Base-by-base conservation (phyloP, 1,140 invertebrate species). In the Notospermus geniculatus region DNA sequence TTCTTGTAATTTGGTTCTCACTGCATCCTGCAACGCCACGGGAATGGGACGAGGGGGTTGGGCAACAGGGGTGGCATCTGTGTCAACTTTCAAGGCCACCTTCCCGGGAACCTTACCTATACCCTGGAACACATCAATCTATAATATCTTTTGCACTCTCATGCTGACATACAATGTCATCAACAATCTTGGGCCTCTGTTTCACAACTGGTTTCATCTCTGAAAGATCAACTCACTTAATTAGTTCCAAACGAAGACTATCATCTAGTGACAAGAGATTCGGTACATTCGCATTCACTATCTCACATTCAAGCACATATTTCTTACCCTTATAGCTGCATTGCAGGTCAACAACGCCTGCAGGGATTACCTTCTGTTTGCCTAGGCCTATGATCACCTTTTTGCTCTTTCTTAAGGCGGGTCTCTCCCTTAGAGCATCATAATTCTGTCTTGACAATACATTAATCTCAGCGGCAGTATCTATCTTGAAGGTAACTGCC, bases 401-500 rank as follows among this genome's bases (percentile, higher is more conserved):
- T 19, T 50, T 50, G n/a, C 19, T 23, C n/a, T 19, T 5, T n/a
- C n/a, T 27, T 23, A 50, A 27, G 4, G 4, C 4, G n/a, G 46
- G 46, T 50, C 25, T 50, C n/a, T 19, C 46, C 25, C 25, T 50
- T n/a, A n/a, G n/a, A 23, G 46, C n/a, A 5, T 7, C 4, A n/a
- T 50, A 50, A 7, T 27, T 4, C 9, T 27, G 4, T 4, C 9
- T 4, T 5, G 46, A 50, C 9, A 50, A 5, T 9, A 50, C 46
- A 50, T 50, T 50, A n/a, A 27, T 50, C n/a, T 50, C 46, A 23
- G 46, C 46, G n/a, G 19, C 46, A 23, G 46, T 50, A n/a, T 50
- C 46, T 23, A 50, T 50, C 25, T 50, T 50, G n/a, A 50, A 50
- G 25, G n/a, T 50, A 5, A 50, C 46, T 23, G 25, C n/a, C 25